Evolutionary conservation across 2,797 vertebrate species (phyloP), one percentile per base, ranked within the genome.

Genomic region (Clarias platycephalus): DNA sequence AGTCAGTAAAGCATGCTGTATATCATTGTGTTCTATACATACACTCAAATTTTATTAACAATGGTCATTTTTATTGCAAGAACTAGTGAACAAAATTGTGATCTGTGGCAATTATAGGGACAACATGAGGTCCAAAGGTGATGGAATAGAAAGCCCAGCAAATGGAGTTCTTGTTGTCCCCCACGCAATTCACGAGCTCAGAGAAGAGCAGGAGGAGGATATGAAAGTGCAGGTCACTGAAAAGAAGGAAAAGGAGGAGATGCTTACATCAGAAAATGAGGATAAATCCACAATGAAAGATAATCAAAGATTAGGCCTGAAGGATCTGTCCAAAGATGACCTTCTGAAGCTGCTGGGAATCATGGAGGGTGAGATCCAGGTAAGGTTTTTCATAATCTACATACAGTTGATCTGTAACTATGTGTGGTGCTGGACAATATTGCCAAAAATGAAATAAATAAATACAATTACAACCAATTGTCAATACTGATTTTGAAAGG

Each of bases 341-440:
- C 95, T 99, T 66, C 93, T 99, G 37, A 96, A 93, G 88, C 93
- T 99, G 28, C 95, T 99, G 84, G 97, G 97, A 66, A 95, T 99
- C 90, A 99, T 99, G 98, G 98, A 99, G 92, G 97, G 97, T 89
- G 98, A 99, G 85, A 90, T 99, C 82, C 97, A 99, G 97, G 98
- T 99, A 93, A 89, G 91, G 75, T 28, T 26, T 26, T 20, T 55
- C 18, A 37, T 26, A 3, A 68, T 22, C 24, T 44, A 62, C 12
- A 1, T 62, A 24, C 20, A 77, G 16, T 31, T 0, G 12, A 55
- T 55, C 24, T 75, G 26, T 55, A 55, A 5, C 3, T 75, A 55
- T 55, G 20, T 75, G 28, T 24, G 44, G 15, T 53, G n/a, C 15
- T 44, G 44, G 44, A 44, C 44, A 10, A 44, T 44, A 44, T 44